phyloP scores from a whole-genome alignment of 1,140 invertebrate species.

The Drosophila ohnishii region DNA sequence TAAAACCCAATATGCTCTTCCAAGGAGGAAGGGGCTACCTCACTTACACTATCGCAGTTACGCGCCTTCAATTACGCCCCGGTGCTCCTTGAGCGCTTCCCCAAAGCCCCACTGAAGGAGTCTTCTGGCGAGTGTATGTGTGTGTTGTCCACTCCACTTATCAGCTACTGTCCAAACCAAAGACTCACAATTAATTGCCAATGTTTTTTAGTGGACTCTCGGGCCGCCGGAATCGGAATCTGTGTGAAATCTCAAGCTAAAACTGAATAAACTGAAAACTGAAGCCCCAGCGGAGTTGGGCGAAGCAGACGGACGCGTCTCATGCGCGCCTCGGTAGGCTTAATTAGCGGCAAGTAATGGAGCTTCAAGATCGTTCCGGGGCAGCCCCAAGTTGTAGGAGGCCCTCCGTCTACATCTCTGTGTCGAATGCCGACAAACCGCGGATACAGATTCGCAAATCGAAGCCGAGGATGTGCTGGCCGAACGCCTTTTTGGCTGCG shows the following conservation, averaged over 20 bases:
- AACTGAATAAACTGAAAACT: constrained; percentile 36
- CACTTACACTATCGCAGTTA: constrained; percentile 50
- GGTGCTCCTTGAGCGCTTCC: constrained; percentile 38
- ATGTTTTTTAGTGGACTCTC: constrained; percentile 64
- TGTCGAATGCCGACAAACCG: constrained; percentile 38
- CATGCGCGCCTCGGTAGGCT: constrained; percentile 74
- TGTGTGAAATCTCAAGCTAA: constrained; percentile 72
- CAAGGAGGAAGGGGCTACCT: neutral
- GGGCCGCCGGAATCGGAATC: constrained; percentile 62
- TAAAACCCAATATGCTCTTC: constrained; percentile 36
- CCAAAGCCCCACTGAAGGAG: constrained; percentile 29
- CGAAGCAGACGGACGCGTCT: constrained; percentile 32
- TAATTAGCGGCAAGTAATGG: constrained; percentile 78
- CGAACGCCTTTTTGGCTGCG: constrained; percentile 47
- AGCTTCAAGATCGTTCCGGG: constrained; percentile 47
- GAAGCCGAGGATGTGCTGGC: constrained; percentile 33
- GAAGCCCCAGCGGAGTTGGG: constrained; percentile 7
- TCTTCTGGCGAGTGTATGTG: constrained; percentile 16
- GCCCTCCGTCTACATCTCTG: constrained; percentile 18
- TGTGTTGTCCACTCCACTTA: constrained; percentile 72
- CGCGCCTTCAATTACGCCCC: constrained; percentile 71
- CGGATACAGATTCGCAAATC: constrained; percentile 45
- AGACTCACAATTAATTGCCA: constrained; percentile 76
- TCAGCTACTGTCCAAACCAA: constrained; percentile 75
- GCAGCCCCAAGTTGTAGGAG: constrained; percentile 67